Evolutionary conservation across 1,140 invertebrate species (phyloP).

Genomic region (Lethocerus indicus): DNA sequence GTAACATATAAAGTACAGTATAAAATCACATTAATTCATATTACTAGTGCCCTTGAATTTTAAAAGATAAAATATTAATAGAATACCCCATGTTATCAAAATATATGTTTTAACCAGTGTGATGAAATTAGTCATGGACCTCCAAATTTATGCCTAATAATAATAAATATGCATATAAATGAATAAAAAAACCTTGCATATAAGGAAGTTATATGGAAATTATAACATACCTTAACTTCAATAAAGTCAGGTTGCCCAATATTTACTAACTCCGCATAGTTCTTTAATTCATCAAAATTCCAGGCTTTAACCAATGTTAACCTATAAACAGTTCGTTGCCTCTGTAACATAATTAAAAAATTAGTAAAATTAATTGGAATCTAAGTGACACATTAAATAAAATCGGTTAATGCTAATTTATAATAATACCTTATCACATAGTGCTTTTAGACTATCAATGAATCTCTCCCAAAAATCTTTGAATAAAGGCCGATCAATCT

Average conservation of each 20-base stretch:
- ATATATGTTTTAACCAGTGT: no score
- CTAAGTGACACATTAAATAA: background rate
- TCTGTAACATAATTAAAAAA: constrained; percentile 15
- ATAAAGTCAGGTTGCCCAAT: constrained; percentile 47
- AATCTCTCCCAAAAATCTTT: constrained; percentile 46
- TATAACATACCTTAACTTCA: constrained; percentile 35
- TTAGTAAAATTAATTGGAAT: background rate
- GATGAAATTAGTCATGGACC: no score
- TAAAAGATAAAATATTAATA: no score
- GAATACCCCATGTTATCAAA: no score
- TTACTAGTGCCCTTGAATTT: no score
- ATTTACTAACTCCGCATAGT: constrained; percentile 37
- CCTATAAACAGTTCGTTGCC: constrained; percentile 44
- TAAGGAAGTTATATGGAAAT: background rate
- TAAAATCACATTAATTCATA: no score
- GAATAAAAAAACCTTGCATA: constrained; percentile 1
- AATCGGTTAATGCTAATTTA: background rate
- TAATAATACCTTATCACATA: constrained; percentile 27
- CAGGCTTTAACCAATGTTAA: constrained; percentile 43
- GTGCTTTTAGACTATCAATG: constrained; percentile 33
- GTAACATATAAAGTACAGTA: no score
- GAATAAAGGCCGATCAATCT: constrained; percentile 44
- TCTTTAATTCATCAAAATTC: constrained; percentile 41
- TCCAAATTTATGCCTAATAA: background rate
- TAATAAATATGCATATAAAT: background rate